These are phyloP conservation scores for Cetoscarus ocellatus DNA, from an alignment of 2,797 vertebrate species.

Conservation along the genomic window DNA sequence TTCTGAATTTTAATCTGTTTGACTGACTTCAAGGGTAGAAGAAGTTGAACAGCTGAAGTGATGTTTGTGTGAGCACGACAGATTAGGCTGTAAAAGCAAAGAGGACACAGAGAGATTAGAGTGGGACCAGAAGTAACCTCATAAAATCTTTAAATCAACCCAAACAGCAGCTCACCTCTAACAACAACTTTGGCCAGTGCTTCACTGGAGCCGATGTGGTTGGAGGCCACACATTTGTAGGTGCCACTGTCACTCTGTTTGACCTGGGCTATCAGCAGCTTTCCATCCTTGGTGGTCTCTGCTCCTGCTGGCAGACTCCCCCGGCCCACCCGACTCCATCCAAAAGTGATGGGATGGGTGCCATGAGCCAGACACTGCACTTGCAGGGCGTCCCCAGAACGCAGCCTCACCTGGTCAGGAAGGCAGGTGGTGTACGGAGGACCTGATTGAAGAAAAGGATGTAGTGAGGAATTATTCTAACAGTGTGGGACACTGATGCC, in stretches of 20 bases:
- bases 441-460: constrained; percentile 64
- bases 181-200: constrained; percentile 82
- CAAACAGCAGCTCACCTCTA: constrained; percentile 83
- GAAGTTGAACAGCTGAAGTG: not conserved
- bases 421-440: constrained; percentile 92
- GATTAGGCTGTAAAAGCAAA: constrained; percentile 61
- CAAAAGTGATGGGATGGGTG: constrained; percentile 88
- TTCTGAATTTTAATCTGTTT: constrained; percentile 7
- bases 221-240: constrained; percentile 92
- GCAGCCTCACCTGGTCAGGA: constrained; percentile 81
- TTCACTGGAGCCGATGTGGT: constrained; percentile 88
- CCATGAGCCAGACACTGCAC: constrained; percentile 95
- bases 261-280: constrained; percentile 77
- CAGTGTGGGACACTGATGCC: too few species aligned
- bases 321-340: constrained; percentile 86
- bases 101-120: constrained; percentile 9
- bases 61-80: not conserved
- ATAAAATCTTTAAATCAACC: not conserved
- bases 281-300: constrained; percentile 71
- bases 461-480: too few species aligned
- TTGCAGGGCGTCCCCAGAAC: constrained; percentile 77
- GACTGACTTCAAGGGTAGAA: not conserved
- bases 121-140: not conserved
- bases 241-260: constrained; percentile 82
- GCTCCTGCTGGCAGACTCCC: constrained; percentile 69